Percentiles rank a stretch among this genome's conserved stretches.
These are phyloP conservation scores for Halcyon smyrnensis DNA, from an alignment of 2,797 vertebrate genomes.

Conservation along the genomic window DNA sequence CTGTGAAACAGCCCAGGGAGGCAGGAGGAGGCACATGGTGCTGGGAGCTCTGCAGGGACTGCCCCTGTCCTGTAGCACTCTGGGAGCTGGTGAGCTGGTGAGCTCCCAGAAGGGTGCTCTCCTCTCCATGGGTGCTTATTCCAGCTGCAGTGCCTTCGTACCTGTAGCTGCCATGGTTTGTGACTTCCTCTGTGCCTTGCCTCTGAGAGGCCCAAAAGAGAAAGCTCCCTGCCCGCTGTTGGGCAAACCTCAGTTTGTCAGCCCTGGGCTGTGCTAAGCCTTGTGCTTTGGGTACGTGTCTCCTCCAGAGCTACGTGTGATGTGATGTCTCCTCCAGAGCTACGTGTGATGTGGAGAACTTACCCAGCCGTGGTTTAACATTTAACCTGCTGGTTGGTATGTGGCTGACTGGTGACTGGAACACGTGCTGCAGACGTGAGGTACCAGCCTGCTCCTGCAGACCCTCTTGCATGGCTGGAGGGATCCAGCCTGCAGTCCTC, in stretches of 20 bases:
- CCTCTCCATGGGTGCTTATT: background rate
- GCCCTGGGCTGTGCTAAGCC: background rate
- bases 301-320: background rate
- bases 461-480: background rate
- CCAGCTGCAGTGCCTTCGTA: background rate
- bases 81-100: background rate
- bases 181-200: background rate
- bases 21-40: background rate
- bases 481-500: background rate
- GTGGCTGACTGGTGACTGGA: background rate
- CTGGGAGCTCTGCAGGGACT: background rate
- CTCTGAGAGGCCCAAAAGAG: background rate
- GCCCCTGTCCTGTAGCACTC: fast-evolving
- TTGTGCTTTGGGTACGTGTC: background rate
- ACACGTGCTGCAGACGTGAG: background rate
- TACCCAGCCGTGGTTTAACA: background rate
- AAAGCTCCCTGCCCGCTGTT: background rate
- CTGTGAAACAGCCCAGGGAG: background rate
- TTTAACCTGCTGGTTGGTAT: background rate
- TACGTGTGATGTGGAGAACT: background rate
- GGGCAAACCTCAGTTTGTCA: background rate
- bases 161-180: fast-evolving
- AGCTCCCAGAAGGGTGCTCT: background rate
- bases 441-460: background rate
- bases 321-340: too few relatives aligned